These are phyloP conservation scores for Tolmerus cingulatus DNA, from an alignment of 2,888 invertebrate species.

Conservation along the genomic window DNA sequence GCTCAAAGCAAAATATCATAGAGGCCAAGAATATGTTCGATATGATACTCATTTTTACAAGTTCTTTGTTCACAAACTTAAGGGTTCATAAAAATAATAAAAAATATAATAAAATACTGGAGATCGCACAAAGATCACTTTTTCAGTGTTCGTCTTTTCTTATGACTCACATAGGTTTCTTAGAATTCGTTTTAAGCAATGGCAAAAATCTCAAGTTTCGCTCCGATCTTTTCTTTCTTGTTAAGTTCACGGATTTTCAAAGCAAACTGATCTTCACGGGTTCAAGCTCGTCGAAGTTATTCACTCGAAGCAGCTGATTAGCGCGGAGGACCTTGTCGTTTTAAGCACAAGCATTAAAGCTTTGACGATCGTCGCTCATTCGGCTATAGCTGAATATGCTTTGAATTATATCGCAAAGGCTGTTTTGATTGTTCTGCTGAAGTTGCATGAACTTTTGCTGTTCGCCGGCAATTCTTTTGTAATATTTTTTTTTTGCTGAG, in stretches of 20 bases:
- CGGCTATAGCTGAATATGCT: background rate
- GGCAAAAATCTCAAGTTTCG: background rate
- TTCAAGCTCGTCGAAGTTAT: background rate
- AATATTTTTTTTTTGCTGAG: background rate
- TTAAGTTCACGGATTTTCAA: background rate
- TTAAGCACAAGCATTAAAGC: background rate
- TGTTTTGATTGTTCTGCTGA: background rate
- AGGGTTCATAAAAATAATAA: background rate
- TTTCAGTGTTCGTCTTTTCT: background rate
- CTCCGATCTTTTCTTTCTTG: background rate
- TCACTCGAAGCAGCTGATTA: background rate
- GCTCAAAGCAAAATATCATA: background rate
- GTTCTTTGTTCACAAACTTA: background rate
- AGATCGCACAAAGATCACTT: background rate
- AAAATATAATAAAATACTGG: background rate
- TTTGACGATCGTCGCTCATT: background rate
- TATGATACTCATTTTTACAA: background rate
- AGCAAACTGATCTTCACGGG: background rate
- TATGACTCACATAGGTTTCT: background rate
- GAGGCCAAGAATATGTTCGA: background rate
- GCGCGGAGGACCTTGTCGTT: background rate
- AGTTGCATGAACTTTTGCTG: background rate
- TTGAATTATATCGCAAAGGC: background rate
- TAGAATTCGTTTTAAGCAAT: background rate
- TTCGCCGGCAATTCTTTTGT: background rate